Evolutionary conservation across 2,113 vertebrate species (phyloP).

Genomic region (Ptychochromis oligacanthus): DNA sequence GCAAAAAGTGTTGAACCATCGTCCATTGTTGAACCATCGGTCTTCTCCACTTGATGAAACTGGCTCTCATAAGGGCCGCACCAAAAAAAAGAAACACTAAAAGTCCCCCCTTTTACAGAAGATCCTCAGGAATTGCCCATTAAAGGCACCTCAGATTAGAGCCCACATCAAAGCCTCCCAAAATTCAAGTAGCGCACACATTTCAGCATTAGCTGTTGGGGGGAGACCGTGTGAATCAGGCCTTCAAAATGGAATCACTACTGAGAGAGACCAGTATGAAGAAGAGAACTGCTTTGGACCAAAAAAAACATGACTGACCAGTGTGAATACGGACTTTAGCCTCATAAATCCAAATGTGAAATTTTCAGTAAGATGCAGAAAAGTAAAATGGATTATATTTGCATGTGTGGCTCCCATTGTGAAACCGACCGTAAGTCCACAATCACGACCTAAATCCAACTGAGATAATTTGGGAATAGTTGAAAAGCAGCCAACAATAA

Average conservation of each 20-base stretch:
- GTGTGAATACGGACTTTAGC: neutral
- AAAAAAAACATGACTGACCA: neutral
- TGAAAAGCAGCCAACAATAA: neutral
- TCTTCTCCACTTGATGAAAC: neutral
- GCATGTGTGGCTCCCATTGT: neutral
- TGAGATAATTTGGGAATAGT: neutral
- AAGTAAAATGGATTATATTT: neutral
- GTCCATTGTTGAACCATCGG: rapidly evolving
- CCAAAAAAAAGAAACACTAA: neutral
- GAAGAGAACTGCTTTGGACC: neutral
- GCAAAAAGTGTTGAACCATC: rapidly evolving
- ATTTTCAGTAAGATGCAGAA: neutral
- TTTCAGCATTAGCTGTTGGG: neutral
- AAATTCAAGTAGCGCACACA: slow-evolving; percentile 1
- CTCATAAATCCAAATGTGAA: neutral
- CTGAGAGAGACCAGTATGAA: neutral
- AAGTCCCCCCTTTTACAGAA: neutral
- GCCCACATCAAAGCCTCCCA: neutral
- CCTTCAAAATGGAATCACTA: neutral
- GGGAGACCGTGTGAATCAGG: neutral
- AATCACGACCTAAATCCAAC: neutral
- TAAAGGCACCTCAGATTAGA: neutral
- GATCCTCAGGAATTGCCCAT: neutral
- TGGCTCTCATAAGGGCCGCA: neutral
- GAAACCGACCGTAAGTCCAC: neutral